Conservation (phyloP, 2,113 vertebrate genomes). For the Mastomys natalensis region DNA sequence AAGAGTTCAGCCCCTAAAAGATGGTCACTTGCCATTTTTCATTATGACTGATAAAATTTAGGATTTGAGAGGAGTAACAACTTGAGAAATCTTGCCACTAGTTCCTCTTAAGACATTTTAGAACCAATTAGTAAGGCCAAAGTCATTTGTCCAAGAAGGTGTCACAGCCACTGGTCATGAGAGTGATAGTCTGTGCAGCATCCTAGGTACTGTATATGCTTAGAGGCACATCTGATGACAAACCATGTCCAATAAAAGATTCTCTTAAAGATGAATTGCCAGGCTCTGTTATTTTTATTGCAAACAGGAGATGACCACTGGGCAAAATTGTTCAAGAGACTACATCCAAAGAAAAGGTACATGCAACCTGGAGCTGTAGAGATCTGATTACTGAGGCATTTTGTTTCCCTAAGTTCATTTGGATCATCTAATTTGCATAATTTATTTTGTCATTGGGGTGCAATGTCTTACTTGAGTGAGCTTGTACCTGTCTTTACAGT, state of each 20-base stretch:
- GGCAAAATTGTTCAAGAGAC: rapidly evolving
- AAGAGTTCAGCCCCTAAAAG: not conserved
- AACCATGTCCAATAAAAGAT: not conserved
- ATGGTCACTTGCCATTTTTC: not conserved
- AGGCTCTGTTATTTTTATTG: not conserved
- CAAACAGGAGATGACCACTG: not conserved
- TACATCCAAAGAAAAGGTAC: not conserved
- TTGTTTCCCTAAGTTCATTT: not conserved
- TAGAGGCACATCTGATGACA: not conserved
- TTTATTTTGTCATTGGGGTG: not conserved
- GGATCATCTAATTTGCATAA: not conserved
- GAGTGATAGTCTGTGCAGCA: not conserved
- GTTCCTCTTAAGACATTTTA: not conserved
- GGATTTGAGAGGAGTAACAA: not conserved
- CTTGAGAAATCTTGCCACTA: not conserved
- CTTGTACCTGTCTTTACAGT: rapidly evolving
- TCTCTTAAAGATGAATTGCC: not conserved
- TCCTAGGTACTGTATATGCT: not conserved
- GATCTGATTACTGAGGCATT: not conserved
- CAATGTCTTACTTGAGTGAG: not conserved
- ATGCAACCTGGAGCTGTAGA: not conserved
- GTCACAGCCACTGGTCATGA: not conserved
- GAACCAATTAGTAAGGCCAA: not conserved
- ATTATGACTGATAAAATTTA: not conserved
- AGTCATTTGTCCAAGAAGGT: not conserved